Evolutionary conservation across 2,113 vertebrate species (phyloP), one percentile per base, ranked within the genome.

Genomic region (Danio rerio): DNA sequence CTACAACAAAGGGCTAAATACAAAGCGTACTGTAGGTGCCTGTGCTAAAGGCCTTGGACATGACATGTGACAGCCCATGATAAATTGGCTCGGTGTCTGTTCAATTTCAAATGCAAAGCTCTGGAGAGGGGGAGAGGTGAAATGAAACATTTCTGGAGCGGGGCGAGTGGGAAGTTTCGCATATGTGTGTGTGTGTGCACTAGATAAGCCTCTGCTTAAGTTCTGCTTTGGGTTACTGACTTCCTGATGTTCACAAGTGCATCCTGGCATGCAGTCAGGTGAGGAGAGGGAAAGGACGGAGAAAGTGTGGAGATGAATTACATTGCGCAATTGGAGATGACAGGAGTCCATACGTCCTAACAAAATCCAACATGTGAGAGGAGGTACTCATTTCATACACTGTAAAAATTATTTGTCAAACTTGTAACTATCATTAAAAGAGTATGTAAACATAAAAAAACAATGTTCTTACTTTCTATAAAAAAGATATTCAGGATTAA

Each of bases 71-170:
- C 97, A 97, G 95, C 95, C 92, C 93, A 94, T 98, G 97, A 98
- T 99, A 98, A 99, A 99, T 98, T 98, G 96, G 95, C 96, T 96
- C 94, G 90, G 93, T 96, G 96, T 98, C 97, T 98, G 94, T 97
- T 98, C 96, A 97, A 94, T 98, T 99, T 98, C 94, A 96, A 97
- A 96, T 96, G 95, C 94, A 99, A 98, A 98, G 96, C 97, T 98
- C 97, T 94, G 92, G 96, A 97, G 97, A 95, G 95, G 83, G 84
- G 82, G 75, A 42, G 86, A 83, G 82, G 59, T 66, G 72, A 70
- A 70, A 65, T 49, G 87, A 80, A 85, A 76, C 84, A 82, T 96
- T 96, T 94, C 94, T 96, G 95, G 95, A 90, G 69, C 92, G 89
- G 92, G 89, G 93, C 91, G 92, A 68, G 94, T 92, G 92, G 92